Percentiles rank a stretch among this genome's conserved stretches.
Evolutionary conservation across 2,888 invertebrate genomes (phyloP).

Genomic region (Aspidiotus destructor): DNA sequence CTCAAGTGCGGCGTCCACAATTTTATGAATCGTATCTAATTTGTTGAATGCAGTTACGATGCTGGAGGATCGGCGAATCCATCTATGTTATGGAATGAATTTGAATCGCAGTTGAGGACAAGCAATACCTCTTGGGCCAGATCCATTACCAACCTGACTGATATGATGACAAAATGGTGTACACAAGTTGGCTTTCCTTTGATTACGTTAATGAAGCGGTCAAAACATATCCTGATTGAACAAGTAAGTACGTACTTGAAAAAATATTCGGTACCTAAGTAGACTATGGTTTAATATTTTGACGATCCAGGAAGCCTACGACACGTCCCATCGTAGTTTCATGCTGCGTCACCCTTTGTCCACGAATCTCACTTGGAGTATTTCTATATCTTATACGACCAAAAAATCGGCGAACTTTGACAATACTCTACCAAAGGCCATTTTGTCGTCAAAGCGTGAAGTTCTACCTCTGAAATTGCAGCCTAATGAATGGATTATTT

Average conservation of each 20-base stretch:
- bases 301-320: background rate
- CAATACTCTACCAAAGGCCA: constrained; percentile 32
- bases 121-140: background rate
- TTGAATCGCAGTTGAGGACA: background rate
- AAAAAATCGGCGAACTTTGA: constrained; percentile 37
- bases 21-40: no score
- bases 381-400: constrained; percentile 50
- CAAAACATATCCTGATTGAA: background rate
- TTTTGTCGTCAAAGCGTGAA: constrained; percentile 37
- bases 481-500: constrained; percentile 49
- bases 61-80: background rate
- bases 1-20: no score
- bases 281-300: background rate
- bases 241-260: background rate
- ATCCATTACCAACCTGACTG: background rate
- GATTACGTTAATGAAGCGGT: background rate
- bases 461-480: constrained; percentile 21
- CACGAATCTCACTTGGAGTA: constrained; percentile 46
- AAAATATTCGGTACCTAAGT: background rate
- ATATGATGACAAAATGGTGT: background rate
- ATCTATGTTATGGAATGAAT: background rate
- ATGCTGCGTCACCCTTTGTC: background rate
- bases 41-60: background rate
- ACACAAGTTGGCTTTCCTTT: background rate
- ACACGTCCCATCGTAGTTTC: background rate